These are phyloP conservation scores for Pollimyrus isidori DNA, from an alignment of 2,113 vertebrate species.

Conservation along the genomic window DNA sequence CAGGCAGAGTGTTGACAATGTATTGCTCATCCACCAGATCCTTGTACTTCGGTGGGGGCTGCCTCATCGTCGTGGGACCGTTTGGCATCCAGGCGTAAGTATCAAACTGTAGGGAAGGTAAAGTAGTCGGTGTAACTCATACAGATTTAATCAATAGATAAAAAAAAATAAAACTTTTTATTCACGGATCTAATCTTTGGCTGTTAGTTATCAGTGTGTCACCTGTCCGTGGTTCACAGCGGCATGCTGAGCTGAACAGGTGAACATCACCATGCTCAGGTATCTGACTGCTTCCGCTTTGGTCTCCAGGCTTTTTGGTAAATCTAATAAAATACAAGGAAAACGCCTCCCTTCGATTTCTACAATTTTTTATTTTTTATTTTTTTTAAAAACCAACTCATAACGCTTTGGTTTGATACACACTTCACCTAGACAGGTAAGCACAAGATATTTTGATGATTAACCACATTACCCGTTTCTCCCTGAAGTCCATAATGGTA, in stretches of 20 bases:
- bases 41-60: conserved; percentile 3
- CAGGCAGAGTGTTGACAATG: conserved; percentile 9
- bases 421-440: not conserved
- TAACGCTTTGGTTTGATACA: too few species aligned
- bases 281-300: not conserved
- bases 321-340: not conserved
- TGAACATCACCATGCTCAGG: conserved; percentile 19
- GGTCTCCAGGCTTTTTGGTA: not conserved
- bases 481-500: conserved; percentile 23
- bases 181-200: not conserved
- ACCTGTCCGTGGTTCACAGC: conserved; percentile 17
- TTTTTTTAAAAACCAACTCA: too few species aligned
- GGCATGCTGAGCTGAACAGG: conserved; percentile 23
- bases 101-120: not conserved
- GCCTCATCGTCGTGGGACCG: conserved; percentile 15
- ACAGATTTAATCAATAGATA: not conserved
- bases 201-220: not conserved
- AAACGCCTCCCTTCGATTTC: not conserved
- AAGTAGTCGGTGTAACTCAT: not conserved
- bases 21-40: not conserved
- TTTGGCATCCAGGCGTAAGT: conserved; percentile 20
- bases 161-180: not conserved
- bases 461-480: not conserved
- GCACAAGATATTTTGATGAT: not conserved
- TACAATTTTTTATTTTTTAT: too few species aligned